Evolutionary conservation across 2,113 vertebrate genomes (phyloP), one percentile per base, ranked within the genome.

Genomic region (Charadrius vociferus): DNA sequence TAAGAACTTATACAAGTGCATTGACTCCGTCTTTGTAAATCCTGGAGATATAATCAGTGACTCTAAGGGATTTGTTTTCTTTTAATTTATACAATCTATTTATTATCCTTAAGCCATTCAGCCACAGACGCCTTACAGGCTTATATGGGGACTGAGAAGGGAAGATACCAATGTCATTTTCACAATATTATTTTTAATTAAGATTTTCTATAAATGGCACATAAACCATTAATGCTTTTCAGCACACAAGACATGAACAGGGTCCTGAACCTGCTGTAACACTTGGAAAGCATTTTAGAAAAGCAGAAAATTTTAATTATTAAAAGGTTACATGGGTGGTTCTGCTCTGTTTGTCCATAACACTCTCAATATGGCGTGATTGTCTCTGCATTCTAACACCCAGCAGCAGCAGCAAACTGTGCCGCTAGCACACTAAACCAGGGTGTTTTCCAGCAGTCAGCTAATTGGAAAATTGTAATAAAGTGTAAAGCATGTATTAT

Each of bases 261-360:
- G 81, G 77, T 94, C 70, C 74, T 91, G 89, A 97, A 93, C 91
- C 88, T 95, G 45, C 71, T 92, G 78, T 49, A 96, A 72, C 71
- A 95, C 70, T 96, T 95, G 82, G 92, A 97, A 96, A 91, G 93
- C 61, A 92, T 96, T 97, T 94, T 91, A 94, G 96, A 92, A 97
- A 91, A 96, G 94, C 91, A 96, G 95, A 98, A 97, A 95, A 96
- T 79, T 90, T 97, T 95, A 96, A 97, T 98, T 97, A 98, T 97
- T 97, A 67, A 85, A 96, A 97, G 95, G 96, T 98, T 96, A 81
- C 71, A 73, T 75, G 89, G 91, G 89, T 97, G 91, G 96, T 97
- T 98, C 93, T 93, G 96, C 95, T 97, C 95, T 97, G 89, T 96
- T 97, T 97, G 91, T 95, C 93, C 91, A 91, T 92, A 98, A 93